Evolutionary conservation across 2,113 vertebrate genomes (phyloP), one percentile per base, ranked within the genome.

Genomic region (Paraplagusia blochii): DNA sequence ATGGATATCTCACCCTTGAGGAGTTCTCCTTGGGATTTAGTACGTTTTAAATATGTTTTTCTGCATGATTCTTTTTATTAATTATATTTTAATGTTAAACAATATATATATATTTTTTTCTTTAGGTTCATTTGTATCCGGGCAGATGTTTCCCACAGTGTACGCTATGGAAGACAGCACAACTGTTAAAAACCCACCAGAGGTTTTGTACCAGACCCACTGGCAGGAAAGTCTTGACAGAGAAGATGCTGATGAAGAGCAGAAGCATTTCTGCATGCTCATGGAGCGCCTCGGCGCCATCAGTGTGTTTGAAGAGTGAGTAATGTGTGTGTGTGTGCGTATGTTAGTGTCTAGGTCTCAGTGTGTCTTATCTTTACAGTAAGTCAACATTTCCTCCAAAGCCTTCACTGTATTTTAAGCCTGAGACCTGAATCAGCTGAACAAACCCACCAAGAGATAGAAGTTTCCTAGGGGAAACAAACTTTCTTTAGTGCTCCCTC

Each of bases 11-110:
- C 40, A 95, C 93, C 1, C 89, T 89, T 10, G 87, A 93, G 6
- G 96, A 98, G 81, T 98, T 98, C 86, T 90, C 91, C 38, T 86
- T 87, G 3, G 94, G 95, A 81, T 95, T 99, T 48, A 93, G 96
- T 98, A 85, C 44, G 94, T 94, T 74, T 47, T 22, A 1, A 16
- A 3, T 42, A 7, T 1, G 1, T 8, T 10, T 22, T 68, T 53
- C 7, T 19, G 7, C n/a, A 56, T n/a, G n/a, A n/a, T n/a, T n/a
- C n/a, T n/a, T n/a, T n/a, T n/a, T n/a, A n/a, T n/a, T n/a, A n/a
- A n/a, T n/a, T n/a, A n/a, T n/a, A n/a, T n/a, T n/a, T n/a, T n/a
- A n/a, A n/a, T n/a, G n/a, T n/a, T n/a, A n/a, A n/a, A n/a, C n/a
- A n/a, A n/a, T n/a, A n/a, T n/a, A n/a, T n/a, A n/a, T 29, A 4